Evolutionary conservation across 2,797 vertebrate species (phyloP).

Genomic region (Amniataba percoides): DNA sequence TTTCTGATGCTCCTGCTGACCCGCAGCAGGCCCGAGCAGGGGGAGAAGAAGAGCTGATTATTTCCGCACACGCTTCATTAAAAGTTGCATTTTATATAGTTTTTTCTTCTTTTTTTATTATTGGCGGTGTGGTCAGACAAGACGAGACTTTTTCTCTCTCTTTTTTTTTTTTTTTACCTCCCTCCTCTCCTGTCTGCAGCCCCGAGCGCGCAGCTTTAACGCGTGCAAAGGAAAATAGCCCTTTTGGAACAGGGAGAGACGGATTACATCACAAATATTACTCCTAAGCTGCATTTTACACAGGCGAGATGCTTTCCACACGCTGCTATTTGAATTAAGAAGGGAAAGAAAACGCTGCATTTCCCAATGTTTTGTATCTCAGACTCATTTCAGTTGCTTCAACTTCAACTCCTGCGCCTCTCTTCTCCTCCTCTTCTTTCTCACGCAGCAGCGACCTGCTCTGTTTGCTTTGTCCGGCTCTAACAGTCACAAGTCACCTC

Average conservation of each 20-base stretch:
- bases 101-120: constrained; percentile 8
- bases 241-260: background rate
- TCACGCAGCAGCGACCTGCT: background rate
- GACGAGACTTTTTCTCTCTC: background rate
- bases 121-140: background rate
- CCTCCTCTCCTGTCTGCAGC: no score
- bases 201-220: constrained; percentile 6
- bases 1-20: constrained; percentile 36
- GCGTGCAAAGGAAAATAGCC: constrained; percentile 4
- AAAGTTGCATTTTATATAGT: constrained; percentile 23
- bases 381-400: background rate
- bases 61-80: constrained; percentile 24
- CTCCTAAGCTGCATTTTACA: background rate
- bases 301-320: background rate
- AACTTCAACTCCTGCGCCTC: background rate
- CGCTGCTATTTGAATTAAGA: background rate
- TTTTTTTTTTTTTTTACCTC: no score
- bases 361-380: background rate
- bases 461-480: background rate
- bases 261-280: background rate
- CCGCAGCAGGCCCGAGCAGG: constrained; percentile 26
- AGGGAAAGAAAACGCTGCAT: background rate
- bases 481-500: constrained; percentile 7
- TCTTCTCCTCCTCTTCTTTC: background rate
- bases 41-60: background rate